phyloP scores from a whole-genome alignment of 37 sponge, comb jelly and placozoan species.

The Theonella swinhoei region DNA sequence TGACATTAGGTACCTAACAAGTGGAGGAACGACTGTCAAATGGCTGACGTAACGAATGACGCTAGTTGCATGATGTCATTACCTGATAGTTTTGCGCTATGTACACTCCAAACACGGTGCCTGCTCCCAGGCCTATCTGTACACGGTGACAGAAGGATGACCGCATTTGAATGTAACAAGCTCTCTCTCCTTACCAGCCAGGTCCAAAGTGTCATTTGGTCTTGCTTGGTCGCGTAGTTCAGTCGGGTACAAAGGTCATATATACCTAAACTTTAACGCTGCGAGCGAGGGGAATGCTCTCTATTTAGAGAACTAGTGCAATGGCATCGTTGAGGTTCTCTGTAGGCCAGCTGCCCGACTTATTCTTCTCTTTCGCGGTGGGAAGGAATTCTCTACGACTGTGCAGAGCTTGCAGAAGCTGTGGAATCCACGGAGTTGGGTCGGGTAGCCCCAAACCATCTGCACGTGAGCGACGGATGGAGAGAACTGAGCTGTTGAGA shows the following conservation, averaged over 20 bases:
- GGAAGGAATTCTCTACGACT: neutral
- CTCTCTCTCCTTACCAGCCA: conserved; percentile 34
- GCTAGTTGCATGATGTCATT: neutral
- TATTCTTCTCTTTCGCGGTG: too few relatives aligned
- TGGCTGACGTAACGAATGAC: neutral
- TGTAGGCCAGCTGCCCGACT: too few relatives aligned
- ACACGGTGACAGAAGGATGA: neutral
- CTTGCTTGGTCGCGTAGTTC: too few relatives aligned
- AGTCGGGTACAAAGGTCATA: neutral
- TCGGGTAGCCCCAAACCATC: neutral
- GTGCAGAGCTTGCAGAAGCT: neutral
- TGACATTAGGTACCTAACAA: conserved; percentile 29
- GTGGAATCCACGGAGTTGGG: neutral
- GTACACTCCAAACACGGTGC: conserved; percentile 58
- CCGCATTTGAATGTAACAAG: too few relatives aligned
- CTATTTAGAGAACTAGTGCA: neutral
- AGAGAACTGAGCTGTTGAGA: conserved; percentile 20
- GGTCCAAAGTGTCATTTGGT: conserved; percentile 12
- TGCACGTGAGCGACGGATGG: conserved; percentile 15
- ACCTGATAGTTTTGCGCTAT: conserved; percentile 76
- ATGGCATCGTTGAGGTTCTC: too few relatives aligned
- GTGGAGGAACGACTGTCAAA: neutral
- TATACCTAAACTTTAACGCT: neutral
- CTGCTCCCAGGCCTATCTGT: conserved; percentile 54
- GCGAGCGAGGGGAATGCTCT: too few relatives aligned